Base-by-base conservation (phyloP, 2,797 vertebrate genomes). In the Gephyroberyx darwinii region DNA sequence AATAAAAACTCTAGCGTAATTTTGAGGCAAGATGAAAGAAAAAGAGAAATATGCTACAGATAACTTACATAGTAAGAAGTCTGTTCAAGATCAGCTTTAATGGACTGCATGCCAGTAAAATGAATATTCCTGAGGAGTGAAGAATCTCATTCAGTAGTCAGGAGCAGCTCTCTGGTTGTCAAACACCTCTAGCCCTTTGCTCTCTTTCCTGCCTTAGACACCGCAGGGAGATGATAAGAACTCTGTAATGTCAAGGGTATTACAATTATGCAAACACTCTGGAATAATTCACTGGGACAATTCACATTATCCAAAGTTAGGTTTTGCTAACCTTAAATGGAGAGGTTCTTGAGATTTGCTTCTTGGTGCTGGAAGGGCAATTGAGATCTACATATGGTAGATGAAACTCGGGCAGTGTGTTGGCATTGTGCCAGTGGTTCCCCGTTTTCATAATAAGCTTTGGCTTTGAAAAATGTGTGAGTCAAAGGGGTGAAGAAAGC, bases 181-280 rank as follows among this genome's bases (percentile, higher is more conserved):
- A 82, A 65, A 81, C 52, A 82, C 56, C 20, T 74, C 56, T 50
- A 65, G 55, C 52, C 69, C 71, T 83, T 77, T 75, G 53, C 78
- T 77, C 41, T 69, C 48, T 51, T 83, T 71, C 67, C 79, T 76
- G 56, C 68, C 72, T 78, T 74, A 77, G 62, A 71, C 52, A 72
- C 67, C 51, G 35, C 78, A 45, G 70, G 78, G 76, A 74, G 39
- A 71, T 14, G 67, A 86, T 85, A 87, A 78, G 77, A 84, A 65
- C 62, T 72, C 74, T 39, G 30, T 61, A 77, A 69, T 1, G 45
- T 48, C 56, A 76, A 84, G 70, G 72, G 73, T 84, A 65, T 83
- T 76, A 65, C 55, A 74, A 86, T 83, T 77, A 85, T 74, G 75
- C 33, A 45, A 26, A 53, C 65, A 56, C 61, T 55, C 47, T 22